Evolutionary conservation across 2,888 invertebrate species (phyloP).

Genomic region (Lycia hirtaria): DNA sequence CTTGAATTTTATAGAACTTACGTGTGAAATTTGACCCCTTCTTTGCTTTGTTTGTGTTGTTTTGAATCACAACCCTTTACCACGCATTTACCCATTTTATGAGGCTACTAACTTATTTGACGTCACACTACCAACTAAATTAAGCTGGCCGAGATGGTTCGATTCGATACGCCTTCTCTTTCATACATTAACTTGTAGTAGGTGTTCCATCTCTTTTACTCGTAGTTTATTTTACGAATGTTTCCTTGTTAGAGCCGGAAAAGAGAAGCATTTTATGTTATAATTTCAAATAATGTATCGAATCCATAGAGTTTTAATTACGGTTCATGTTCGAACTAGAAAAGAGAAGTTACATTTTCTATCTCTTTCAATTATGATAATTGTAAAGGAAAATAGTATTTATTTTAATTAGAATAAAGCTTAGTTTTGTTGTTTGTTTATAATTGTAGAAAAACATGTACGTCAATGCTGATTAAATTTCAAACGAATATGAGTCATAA

Average conservation of each 20-base stretch:
- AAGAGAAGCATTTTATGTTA: not conserved
- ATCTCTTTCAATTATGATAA: not conserved
- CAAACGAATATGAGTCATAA: constrained; percentile 8
- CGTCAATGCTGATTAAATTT: not conserved
- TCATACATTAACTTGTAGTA: not conserved
- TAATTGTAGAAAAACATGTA: not conserved
- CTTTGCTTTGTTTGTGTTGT: constrained; percentile 4
- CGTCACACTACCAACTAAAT: not conserved
- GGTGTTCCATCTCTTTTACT: not conserved
- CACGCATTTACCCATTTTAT: constrained; percentile 8
- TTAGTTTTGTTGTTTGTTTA: not conserved
- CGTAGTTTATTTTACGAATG: not conserved
- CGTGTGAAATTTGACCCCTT: constrained; percentile 9
- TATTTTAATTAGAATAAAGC: not conserved
- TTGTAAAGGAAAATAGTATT: not conserved
- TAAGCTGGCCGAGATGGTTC: too few relatives aligned
- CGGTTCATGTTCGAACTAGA: too few relatives aligned
- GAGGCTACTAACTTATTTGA: not conserved
- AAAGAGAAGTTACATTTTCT: not conserved
- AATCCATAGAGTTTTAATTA: too few relatives aligned
- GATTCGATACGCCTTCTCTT: not conserved
- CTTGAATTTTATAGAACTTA: too few relatives aligned
- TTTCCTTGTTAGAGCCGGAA: not conserved
- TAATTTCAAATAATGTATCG: not conserved
- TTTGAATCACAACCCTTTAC: constrained; percentile 12